These are phyloP conservation scores for Hippocampus abdominalis DNA, from an alignment of 2,113 vertebrate genomes.

Conservation along the genomic window DNA sequence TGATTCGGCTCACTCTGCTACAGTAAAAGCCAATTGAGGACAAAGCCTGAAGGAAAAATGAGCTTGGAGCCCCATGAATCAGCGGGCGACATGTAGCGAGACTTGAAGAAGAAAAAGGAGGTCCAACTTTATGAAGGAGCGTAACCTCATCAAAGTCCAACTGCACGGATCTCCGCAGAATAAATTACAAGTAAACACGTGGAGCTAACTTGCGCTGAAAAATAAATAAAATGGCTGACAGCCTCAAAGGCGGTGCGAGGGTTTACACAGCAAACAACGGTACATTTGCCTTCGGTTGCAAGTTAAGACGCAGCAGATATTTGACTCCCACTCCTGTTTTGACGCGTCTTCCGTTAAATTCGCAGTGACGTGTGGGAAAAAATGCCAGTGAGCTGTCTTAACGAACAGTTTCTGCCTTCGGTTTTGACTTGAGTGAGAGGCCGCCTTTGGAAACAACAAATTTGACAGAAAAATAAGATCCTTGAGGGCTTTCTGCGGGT, in stretches of 20 bases:
- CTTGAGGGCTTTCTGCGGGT: neutral
- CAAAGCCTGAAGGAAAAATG: neutral
- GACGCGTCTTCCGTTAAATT: neutral
- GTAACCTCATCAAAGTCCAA: neutral
- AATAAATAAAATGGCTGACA: neutral
- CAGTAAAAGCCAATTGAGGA: neutral
- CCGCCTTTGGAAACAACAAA: neutral
- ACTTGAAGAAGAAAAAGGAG: neutral
- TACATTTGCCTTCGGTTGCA: neutral
- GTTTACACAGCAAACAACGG: neutral
- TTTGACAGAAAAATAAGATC: neutral
- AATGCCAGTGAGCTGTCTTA: neutral
- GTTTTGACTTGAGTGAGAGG: neutral
- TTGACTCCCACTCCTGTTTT: neutral
- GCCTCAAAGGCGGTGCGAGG: neutral
- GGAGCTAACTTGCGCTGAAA: conserved; percentile 38
- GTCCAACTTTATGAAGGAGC: neutral
- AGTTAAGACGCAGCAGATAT: neutral
- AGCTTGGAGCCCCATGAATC: neutral
- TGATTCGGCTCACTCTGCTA: neutral
- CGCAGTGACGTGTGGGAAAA: neutral
- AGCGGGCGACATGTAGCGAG: neutral
- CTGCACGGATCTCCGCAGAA: conserved; percentile 14
- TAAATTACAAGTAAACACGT: conserved; percentile 34
- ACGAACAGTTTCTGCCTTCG: neutral